Evolutionary conservation across 2,888 invertebrate genomes (phyloP).

Genomic region (Leptura quadrifasciata): DNA sequence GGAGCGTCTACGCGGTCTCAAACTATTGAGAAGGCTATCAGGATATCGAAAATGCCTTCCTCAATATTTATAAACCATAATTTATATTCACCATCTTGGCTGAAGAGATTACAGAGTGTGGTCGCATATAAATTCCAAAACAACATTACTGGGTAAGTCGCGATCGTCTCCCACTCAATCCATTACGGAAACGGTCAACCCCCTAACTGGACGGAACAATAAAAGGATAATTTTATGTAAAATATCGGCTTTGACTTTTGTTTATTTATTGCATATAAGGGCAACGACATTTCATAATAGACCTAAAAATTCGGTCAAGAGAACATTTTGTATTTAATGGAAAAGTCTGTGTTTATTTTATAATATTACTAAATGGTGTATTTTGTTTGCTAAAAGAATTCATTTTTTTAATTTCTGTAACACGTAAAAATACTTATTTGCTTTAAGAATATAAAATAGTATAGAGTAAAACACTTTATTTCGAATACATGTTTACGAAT

Average conservation of each 20-base stretch:
- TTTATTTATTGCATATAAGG: neutral
- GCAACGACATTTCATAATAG: too few species aligned
- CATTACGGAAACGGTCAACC: constrained; percentile 24
- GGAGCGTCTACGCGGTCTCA: constrained; percentile 27
- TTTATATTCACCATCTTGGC: constrained; percentile 71
- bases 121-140: constrained; percentile 58
- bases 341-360: too few species aligned
- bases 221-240: constrained; percentile 27
- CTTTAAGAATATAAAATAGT: too few species aligned
- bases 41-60: constrained; percentile 64
- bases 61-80: constrained; percentile 70
- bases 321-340: too few species aligned
- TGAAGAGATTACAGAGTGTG: constrained; percentile 63
- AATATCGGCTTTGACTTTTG: constrained; percentile 17
- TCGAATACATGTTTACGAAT: too few species aligned
- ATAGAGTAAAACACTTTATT: too few species aligned
- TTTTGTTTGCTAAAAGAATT: too few species aligned
- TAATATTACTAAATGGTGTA: too few species aligned
- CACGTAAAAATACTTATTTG: too few species aligned
- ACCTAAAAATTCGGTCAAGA: too few species aligned
- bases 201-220: constrained; percentile 15
- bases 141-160: constrained; percentile 42
- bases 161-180: constrained; percentile 36
- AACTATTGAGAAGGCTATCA: constrained; percentile 33
- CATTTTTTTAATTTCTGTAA: too few species aligned